Base-by-base conservation (phyloP, 2,888 invertebrate genomes). In the Exocentrus adspersus region DNA sequence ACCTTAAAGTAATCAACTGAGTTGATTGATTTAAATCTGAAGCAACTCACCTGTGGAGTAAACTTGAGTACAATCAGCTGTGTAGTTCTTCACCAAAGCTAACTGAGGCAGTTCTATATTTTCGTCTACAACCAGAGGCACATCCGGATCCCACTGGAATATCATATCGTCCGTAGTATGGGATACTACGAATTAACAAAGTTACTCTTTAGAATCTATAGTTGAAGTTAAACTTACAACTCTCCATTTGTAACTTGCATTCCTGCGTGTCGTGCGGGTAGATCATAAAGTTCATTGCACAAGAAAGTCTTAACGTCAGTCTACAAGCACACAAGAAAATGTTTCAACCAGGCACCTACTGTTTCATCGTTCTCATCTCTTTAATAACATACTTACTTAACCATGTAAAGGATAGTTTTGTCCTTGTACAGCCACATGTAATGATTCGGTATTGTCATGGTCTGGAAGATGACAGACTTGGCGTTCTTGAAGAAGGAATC, bases 191-290 rank as follows among this genome's bases (percentile, higher is more conserved):
- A 84, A 81, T 37, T 52, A 62, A 43, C 2, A 46, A 3, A 19
- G 42, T 12, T n/a, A n/a, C n/a, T n/a, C n/a, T n/a, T n/a, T n/a
- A n/a, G n/a, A n/a, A n/a, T n/a, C n/a, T n/a, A n/a, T n/a, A n/a
- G n/a, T n/a, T n/a, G n/a, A n/a, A n/a, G n/a, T n/a, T n/a, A n/a
- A 17, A 91, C 95, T 93, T 84, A 96, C 96, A 85, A 81, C 95
- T 96, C 82, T 96, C 95, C 92, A 96, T 95, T 84, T 95, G 94
- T 67, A 96, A 85, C 83, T 94, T 94, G 80, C 96, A 97, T 81
- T 94, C 94, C 83, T 97, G 96, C 0, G 95, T 95, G 78, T 96
- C 96, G 78, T 96, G 95, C 0, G 96, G 96, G 82, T 96, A 97
- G 77, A 95, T 93, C 77, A 94, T 89, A 81, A 96, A 95, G 82